Conservation (phyloP, 2,888 invertebrate genomes). For the Camptogramma bilineatum region DNA sequence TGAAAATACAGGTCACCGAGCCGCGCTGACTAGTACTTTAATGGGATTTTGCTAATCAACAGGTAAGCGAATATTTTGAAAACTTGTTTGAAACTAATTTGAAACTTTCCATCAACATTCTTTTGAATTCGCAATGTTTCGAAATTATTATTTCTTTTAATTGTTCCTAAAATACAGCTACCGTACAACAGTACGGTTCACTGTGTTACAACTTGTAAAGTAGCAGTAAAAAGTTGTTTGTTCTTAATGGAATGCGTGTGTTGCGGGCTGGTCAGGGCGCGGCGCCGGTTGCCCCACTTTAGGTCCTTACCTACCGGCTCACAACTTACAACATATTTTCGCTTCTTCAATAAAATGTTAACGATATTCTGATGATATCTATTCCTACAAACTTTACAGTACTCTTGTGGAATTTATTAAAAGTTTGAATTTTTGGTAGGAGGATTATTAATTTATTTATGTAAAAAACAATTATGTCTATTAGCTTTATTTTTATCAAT, state of each 20-base stretch:
- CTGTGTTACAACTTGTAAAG: slow-evolving; percentile 1
- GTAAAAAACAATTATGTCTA: too few relatives aligned
- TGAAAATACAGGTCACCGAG: slow-evolving; percentile 65
- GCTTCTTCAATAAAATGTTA: not conserved
- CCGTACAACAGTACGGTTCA: not conserved
- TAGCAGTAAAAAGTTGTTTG: slow-evolving; percentile 42
- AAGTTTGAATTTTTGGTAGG: too few relatives aligned
- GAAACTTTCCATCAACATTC: slow-evolving; percentile 34
- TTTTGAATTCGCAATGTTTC: slow-evolving; percentile 19
- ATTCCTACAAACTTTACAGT: too few relatives aligned
- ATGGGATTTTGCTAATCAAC: slow-evolving; percentile 83
- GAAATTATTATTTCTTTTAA: not conserved
- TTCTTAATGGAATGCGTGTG: slow-evolving; percentile 57
- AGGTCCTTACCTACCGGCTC: slow-evolving; percentile 38
- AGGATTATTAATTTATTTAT: too few relatives aligned
- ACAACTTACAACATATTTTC: slow-evolving; percentile 38
- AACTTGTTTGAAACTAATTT: slow-evolving; percentile 29
- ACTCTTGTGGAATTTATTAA: too few relatives aligned
- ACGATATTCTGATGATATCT: too few relatives aligned
- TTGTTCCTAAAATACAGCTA: not conserved
- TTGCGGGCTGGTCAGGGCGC: slow-evolving; percentile 67
- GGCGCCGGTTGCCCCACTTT: slow-evolving; percentile 78
- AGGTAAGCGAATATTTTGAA: slow-evolving; percentile 61
- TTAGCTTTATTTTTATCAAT: too few relatives aligned
- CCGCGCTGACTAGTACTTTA: slow-evolving; percentile 71